phyloP scores from a whole-genome alignment of 1,140 invertebrate genomes.

The Drosophila repletoides region DNA sequence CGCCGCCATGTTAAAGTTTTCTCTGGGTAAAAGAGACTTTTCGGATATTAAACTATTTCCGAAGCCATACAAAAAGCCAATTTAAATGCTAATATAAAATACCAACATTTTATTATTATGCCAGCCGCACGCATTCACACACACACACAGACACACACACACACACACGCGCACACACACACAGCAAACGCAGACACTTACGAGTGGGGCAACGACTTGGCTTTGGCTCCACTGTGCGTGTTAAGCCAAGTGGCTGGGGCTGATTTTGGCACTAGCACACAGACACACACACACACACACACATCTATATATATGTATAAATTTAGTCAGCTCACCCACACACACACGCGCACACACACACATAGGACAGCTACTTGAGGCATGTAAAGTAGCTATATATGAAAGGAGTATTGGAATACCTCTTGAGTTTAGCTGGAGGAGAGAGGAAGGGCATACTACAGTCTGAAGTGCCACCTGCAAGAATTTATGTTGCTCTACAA shows the following conservation, averaged over 20 bases:
- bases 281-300: background rate
- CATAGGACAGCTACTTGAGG: constrained; percentile 34
- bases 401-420: constrained; percentile 9
- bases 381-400: constrained; percentile 62
- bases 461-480: background rate
- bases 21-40: constrained; percentile 55
- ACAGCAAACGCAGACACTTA: background rate
- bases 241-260: constrained; percentile 69
- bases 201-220: constrained; percentile 37
- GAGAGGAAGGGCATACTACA: too few species aligned
- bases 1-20: constrained; percentile 56
- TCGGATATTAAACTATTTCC: constrained; percentile 80
- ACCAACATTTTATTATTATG: constrained; percentile 81
- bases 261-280: constrained; percentile 54
- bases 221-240: constrained; percentile 63
- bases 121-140: constrained; percentile 65
- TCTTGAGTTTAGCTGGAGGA: too few species aligned
- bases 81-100: constrained; percentile 82
- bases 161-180: background rate
- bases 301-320: background rate
- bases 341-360: background rate
- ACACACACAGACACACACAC: constrained; percentile 6
- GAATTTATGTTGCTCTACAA: background rate
- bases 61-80: constrained; percentile 80
- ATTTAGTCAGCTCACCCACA: constrained; percentile 18